A percentile compares a stretch with the other conserved stretches of the same genome.
phyloP scores from a whole-genome alignment of 2,113 vertebrate genomes.

The Cinclus cinclus region DNA sequence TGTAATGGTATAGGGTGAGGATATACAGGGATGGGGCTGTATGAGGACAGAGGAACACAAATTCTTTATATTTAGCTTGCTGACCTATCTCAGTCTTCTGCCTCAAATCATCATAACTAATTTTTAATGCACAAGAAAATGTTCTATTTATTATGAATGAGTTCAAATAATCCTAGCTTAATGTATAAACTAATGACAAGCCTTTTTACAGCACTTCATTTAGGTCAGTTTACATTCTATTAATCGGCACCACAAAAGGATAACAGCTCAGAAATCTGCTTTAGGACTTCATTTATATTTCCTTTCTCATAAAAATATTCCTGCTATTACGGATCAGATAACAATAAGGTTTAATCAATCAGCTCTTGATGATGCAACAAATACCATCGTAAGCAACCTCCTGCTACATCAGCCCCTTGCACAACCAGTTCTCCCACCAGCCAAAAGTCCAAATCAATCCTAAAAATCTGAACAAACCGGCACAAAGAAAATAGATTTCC shows the following conservation, averaged over 20 bases:
- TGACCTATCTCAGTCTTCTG: background rate
- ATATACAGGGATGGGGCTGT: accelerated
- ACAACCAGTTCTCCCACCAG: background rate
- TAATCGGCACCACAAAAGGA: background rate
- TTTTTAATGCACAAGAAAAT: background rate
- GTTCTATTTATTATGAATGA: background rate
- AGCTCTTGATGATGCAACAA: background rate
- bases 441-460: background rate
- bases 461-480: background rate
- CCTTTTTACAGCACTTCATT: background rate
- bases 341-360: background rate
- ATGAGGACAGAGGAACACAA: background rate
- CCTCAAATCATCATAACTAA: background rate
- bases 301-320: background rate
- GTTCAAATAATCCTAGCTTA: constrained; percentile 12
- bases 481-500: background rate
- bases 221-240: background rate
- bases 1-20: background rate
- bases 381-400: background rate
- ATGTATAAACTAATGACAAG: background rate
- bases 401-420: background rate
- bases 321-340: background rate
- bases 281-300: background rate
- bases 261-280: background rate
- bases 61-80: background rate